Evolutionary conservation across 2,797 vertebrate genomes (phyloP), one percentile per base, ranked within the genome.

Genomic region (Tapera naevia): DNA sequence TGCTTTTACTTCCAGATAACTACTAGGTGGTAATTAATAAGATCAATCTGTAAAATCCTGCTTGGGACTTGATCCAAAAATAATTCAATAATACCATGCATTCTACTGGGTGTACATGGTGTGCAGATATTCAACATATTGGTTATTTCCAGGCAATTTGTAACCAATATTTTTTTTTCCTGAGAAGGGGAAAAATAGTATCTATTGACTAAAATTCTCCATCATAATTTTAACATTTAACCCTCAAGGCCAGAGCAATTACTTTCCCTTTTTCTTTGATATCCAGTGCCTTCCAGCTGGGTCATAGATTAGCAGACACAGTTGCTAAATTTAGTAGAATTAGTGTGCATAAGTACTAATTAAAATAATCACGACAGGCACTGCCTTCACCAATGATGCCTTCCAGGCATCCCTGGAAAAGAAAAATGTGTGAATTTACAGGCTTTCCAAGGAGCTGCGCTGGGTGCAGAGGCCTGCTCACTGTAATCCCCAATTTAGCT

Each of bases 291-390:
- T 54, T 95, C 74, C 71, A 89, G 78, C 74, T 75, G 37, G 23
- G 30, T 65, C 58, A 65, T 45, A 87, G 41, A 91, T 92, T 90
- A 85, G 78, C 57, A 65, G 70, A 70, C 71, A 35, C 10, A 72
- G 61, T 73, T 88, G 64, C 56, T 88, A 93, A 87, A 89, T 93
- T 95, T 93, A 90, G 92, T 57, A 86, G 80, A 92, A 94, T 50
- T 43, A 57, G 37, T 56, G 51, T 64, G 53, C 17, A n/a, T 81
- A 86, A 58, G 17, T 71, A 80, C 70, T 78, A 78, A 95, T 86
- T 93, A 91, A 91, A 66, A 75, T 39, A 88, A 67, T 69, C 79
- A 71, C 2, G 16, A 91, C 57, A 89, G 46, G 25, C 58, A n/a
- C 65, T 93, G 56, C 45, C 39, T 92, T 75, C 46, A 85, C 39